These are phyloP conservation scores for Theristicus caerulescens DNA, from an alignment of 2,113 vertebrate genomes.

Conservation along the genomic window DNA sequence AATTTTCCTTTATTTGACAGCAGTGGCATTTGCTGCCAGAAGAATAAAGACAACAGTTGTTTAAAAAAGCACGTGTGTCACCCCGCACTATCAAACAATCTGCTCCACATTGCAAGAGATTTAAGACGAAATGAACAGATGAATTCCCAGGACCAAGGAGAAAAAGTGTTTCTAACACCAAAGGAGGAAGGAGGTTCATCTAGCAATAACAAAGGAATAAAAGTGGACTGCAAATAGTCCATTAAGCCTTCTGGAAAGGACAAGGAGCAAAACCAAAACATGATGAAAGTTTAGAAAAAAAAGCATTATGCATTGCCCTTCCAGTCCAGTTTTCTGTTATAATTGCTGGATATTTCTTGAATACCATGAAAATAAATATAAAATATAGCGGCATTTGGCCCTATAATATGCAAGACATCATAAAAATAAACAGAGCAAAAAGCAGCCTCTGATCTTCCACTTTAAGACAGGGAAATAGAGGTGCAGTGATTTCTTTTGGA, in stretches of 20 bases:
- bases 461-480: background rate
- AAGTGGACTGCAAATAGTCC: background rate
- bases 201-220: constrained; percentile 17
- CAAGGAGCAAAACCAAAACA: background rate
- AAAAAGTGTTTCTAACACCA: constrained; percentile 30
- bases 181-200: constrained; percentile 31
- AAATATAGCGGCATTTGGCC: background rate
- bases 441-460: background rate
- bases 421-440: background rate
- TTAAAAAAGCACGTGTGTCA: constrained; percentile 11
- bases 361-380: background rate
- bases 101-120: background rate
- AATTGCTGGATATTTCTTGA: background rate
- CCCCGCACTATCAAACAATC: constrained; percentile 37
- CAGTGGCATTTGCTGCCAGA: constrained; percentile 34
- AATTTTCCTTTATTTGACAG: constrained; percentile 56
- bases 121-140: constrained; percentile 43
- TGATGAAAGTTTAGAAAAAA: background rate
- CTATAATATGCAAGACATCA: background rate
- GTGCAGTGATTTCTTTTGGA: background rate
- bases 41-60: constrained; percentile 47
- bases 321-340: background rate
- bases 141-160: constrained; percentile 15
- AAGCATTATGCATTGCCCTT: background rate
- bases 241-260: background rate